Conservation (phyloP, 2,113 vertebrate species). For the Cynoglossus semilaevis region DNA sequence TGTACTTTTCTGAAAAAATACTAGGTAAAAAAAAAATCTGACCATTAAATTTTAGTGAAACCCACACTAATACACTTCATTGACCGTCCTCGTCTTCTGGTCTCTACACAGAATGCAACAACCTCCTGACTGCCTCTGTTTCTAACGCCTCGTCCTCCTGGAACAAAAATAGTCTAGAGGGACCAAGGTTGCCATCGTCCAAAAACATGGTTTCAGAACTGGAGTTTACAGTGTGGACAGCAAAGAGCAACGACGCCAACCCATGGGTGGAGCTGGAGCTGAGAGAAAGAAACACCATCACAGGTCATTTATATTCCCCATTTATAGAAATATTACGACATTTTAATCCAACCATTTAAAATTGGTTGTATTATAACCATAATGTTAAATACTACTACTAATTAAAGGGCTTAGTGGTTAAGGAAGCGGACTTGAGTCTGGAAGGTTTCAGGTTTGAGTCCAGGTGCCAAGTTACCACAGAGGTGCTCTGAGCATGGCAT, state of each 20-base stretch:
- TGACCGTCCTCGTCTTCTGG: not conserved
- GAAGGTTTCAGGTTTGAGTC: too few species aligned
- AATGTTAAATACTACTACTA: too few species aligned
- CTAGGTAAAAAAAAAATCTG: too few species aligned
- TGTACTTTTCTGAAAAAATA: too few species aligned
- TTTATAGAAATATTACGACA: too few species aligned
- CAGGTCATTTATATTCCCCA: slow-evolving; percentile 69
- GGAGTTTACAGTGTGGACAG: slow-evolving; percentile 63
- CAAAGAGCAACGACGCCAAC: not conserved
- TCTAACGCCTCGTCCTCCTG: slow-evolving; percentile 79
- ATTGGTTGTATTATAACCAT: too few species aligned
- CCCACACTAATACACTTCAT: slow-evolving; percentile 5
- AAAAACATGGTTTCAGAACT: slow-evolving; percentile 40
- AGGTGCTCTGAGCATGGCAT: too few species aligned
- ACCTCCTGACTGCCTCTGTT: slow-evolving; percentile 57
- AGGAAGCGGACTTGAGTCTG: too few species aligned
- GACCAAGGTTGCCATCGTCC: slow-evolving; percentile 51
- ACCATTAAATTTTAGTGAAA: too few species aligned
- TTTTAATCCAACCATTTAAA: too few species aligned
- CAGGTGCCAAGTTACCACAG: too few species aligned
- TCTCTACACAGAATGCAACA: slow-evolving; percentile 73
- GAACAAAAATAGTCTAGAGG: slow-evolving; percentile 60
- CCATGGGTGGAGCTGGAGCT: slow-evolving; percentile 83
- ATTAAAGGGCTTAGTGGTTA: too few species aligned
- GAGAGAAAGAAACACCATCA: slow-evolving; percentile 75